Evolutionary conservation across 2,797 vertebrate species (phyloP).

Genomic region (Malacoraja senta): DNA sequence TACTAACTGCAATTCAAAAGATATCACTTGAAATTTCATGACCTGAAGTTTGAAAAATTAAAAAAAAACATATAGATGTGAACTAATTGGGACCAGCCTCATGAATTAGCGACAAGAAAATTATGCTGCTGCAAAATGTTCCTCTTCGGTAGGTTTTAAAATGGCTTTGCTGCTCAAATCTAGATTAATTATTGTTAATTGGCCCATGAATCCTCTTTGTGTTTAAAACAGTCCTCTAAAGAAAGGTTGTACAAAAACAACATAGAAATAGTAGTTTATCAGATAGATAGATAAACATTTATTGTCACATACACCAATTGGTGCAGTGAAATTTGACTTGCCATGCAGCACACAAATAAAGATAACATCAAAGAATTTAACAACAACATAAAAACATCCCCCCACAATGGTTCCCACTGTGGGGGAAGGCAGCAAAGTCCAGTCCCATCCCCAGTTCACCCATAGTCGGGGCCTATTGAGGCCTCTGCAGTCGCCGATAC

Average conservation of each 20-base stretch:
- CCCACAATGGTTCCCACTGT: too few species aligned
- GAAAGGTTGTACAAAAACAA: not conserved
- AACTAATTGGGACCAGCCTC: not conserved
- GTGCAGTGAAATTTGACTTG: too few species aligned
- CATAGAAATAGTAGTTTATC: not conserved
- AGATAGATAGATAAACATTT: too few species aligned
- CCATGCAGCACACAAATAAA: too few species aligned
- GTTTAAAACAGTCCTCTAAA: not conserved
- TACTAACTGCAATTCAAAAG: not conserved
- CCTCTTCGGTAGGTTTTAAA: not conserved
- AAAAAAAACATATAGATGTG: not conserved
- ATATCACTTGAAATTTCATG: not conserved
- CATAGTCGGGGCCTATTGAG: too few species aligned
- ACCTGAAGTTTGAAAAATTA: not conserved
- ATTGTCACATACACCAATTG: too few species aligned
- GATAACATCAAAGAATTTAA: too few species aligned
- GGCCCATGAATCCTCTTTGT: not conserved
- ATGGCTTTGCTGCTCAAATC: not conserved
- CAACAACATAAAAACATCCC: too few species aligned
- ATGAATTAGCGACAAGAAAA: not conserved
- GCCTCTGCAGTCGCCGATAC: too few species aligned
- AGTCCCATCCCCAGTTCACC: too few species aligned
- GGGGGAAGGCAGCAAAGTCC: too few species aligned
- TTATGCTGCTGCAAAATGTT: not conserved
- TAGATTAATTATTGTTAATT: constrained; percentile 5